phyloP scores from a whole-genome alignment of 1,140 invertebrate species.

The Drosophila triauraria region DNA sequence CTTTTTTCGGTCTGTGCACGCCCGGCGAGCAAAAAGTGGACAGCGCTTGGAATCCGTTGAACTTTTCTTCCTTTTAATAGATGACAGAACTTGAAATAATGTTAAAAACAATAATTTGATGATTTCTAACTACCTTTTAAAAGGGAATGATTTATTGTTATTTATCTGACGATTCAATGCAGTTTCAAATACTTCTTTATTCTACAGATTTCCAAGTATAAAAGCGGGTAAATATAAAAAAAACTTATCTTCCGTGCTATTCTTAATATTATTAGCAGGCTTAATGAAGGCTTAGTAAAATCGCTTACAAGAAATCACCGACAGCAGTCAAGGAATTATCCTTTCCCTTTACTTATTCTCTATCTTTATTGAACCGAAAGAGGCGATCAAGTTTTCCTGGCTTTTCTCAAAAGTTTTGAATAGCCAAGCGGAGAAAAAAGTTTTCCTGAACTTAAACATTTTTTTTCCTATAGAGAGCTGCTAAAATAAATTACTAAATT shows the following conservation, averaged over 20 bases:
- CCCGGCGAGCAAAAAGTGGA: not conserved
- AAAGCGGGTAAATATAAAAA: not conserved
- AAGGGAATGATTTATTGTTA: not conserved
- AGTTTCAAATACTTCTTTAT: no score
- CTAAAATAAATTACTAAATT: conserved; percentile 24
- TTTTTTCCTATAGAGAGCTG: not conserved
- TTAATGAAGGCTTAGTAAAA: not conserved
- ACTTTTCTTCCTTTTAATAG: conserved; percentile 7
- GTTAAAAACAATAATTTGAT: conserved; percentile 3
- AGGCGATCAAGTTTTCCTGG: not conserved
- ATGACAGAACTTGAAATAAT: conserved; percentile 9
- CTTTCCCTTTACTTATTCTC: not conserved
- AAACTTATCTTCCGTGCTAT: not conserved
- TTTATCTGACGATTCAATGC: not conserved
- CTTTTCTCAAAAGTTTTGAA: conserved; percentile 4
- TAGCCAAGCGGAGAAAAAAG: not conserved
- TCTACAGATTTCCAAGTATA: not conserved
- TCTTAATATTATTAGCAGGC: not conserved
- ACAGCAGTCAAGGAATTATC: not conserved
- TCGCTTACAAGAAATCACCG: not conserved
- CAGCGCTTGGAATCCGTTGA: conserved; percentile 15
- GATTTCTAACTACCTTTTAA: not conserved
- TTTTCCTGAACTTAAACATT: not conserved
- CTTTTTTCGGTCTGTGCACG: conserved; percentile 22
- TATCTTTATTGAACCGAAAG: not conserved